These are phyloP conservation scores for Ophion ellenae DNA, from an alignment of 2,888 invertebrate genomes.

Conservation along the genomic window DNA sequence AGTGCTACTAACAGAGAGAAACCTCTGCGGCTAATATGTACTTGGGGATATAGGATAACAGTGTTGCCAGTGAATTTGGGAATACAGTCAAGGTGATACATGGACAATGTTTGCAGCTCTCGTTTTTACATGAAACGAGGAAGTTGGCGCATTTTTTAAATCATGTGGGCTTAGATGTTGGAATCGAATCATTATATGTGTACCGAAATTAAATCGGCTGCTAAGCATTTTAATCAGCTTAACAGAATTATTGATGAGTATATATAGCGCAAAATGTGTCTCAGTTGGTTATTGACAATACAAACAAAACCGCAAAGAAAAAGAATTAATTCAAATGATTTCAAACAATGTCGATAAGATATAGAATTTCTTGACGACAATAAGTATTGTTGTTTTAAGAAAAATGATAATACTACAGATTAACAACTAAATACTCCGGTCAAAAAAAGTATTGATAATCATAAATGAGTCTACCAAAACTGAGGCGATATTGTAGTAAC, in stretches of 20 bases:
- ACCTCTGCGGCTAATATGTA: slow-evolving; percentile 31
- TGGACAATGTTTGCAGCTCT: slow-evolving; percentile 18
- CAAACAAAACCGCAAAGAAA: slow-evolving; percentile 10
- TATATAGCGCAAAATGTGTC: slow-evolving; percentile 17
- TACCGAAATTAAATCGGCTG: slow-evolving; percentile 17
- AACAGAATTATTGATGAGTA: slow-evolving; percentile 14
- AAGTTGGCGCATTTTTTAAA: slow-evolving; percentile 27
- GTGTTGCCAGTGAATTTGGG: slow-evolving; percentile 30
- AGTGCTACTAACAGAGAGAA: slow-evolving; percentile 31
- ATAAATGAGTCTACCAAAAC: slow-evolving; percentile 30
- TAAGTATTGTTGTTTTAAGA: slow-evolving; percentile 12
- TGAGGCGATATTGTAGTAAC: slow-evolving; percentile 26
- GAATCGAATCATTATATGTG: slow-evolving; percentile 26
- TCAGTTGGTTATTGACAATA: slow-evolving; percentile 15
- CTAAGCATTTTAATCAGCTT: slow-evolving; percentile 20
- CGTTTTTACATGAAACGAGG: slow-evolving; percentile 26
- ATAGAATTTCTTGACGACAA: slow-evolving; percentile 14
- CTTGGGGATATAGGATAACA: slow-evolving; percentile 15
- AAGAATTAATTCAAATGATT: slow-evolving; percentile 17
- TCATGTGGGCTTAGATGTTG: slow-evolving; percentile 14
- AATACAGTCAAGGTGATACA: slow-evolving; percentile 31
- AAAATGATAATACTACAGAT: slow-evolving; percentile 26
- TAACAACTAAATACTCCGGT: slow-evolving; percentile 13
- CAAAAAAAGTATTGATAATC: slow-evolving; percentile 14
- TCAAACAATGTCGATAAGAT: neutral